Evolutionary conservation across 2,797 vertebrate species (phyloP), one percentile per base, ranked within the genome.

Genomic region (Eutrigla gurnardus): DNA sequence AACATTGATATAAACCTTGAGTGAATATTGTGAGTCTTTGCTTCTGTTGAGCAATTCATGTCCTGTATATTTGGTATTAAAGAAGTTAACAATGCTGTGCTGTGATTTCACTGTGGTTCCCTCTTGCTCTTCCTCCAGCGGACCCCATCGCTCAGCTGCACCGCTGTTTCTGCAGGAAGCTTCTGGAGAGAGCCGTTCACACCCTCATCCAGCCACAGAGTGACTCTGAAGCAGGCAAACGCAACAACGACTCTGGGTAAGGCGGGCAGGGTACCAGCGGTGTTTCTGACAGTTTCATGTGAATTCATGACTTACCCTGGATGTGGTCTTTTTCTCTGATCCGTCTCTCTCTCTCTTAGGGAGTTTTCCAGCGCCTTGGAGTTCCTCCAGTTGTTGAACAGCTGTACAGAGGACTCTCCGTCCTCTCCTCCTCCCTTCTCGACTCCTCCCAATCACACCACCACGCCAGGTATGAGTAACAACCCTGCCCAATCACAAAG

Each of bases 81-180:
- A 18, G 14, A 7, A 45, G 7, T 32, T 0, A 12, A 45, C 36
- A 4, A 64, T 40, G 33, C 6, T 7, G 4, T 25, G 43, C 40
- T 65, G 1, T 46, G 5, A 68, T 62, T 49, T 9, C 4, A 25
- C 17, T 37, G 0, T 17, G 15, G 39, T 65, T 73, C 47, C 13
- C 10, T 68, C 11, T 65, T 47, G 5, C 7, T 61, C 32, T 71
- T 49, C 73, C 59, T 73, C 7, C 89, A 99, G 98, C 93, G 2
- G 97, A 99, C 88, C 98, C 98, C 65, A 93, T 98, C 3, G 96
- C 97, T 40, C 98, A 99, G 89, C 96, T 99, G 77, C 97, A 98
- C 90, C 96, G 96, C 86, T 96, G 96, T 0, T 99, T 99, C 93
- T 99, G 98, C 92, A 96, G 96, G 93, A 97, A 97, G 86, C 95